These are phyloP conservation scores for Parauchenoglanis ngamensis DNA, from an alignment of 2,797 vertebrate species.

Conservation along the genomic window DNA sequence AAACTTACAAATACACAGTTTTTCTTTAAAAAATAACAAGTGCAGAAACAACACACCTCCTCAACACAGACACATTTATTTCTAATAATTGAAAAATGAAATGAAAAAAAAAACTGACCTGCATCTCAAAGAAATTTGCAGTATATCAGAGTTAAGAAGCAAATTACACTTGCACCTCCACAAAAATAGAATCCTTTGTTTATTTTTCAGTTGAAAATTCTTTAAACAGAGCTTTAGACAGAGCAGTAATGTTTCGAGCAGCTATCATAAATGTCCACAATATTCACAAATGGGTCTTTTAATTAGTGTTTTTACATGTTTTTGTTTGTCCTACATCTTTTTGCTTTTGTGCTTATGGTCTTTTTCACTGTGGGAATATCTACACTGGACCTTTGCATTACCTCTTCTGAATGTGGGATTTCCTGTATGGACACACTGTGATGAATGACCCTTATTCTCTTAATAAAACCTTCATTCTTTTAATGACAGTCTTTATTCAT, in stretches of 20 bases:
- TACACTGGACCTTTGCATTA: slow-evolving; percentile 9
- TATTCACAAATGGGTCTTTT: not conserved
- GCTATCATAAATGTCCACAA: not conserved
- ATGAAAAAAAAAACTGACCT: not conserved
- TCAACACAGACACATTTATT: not conserved
- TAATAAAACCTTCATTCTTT: slow-evolving; percentile 72
- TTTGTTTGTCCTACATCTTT: not conserved
- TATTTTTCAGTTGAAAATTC: not conserved
- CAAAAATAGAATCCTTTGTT: not conserved
- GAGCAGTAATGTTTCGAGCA: not conserved
- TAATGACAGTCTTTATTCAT: slow-evolving; percentile 65
- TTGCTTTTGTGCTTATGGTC: not conserved
- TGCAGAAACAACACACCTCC: not conserved
- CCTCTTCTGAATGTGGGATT: slow-evolving; percentile 1
- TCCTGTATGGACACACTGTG: slow-evolving; percentile 27
- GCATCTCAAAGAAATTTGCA: not conserved
- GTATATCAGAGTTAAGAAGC: not conserved
- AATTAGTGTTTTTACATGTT: not conserved
- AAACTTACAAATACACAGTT: not conserved
- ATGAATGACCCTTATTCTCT: slow-evolving; percentile 36
- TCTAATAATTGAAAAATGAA: not conserved
- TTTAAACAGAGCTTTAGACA: not conserved
- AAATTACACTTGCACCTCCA: not conserved
- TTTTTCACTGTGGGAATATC: not conserved
- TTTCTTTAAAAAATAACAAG: not conserved